Base-by-base conservation (phyloP, 2,888 invertebrate species). In the Electrophaes corylata region DNA sequence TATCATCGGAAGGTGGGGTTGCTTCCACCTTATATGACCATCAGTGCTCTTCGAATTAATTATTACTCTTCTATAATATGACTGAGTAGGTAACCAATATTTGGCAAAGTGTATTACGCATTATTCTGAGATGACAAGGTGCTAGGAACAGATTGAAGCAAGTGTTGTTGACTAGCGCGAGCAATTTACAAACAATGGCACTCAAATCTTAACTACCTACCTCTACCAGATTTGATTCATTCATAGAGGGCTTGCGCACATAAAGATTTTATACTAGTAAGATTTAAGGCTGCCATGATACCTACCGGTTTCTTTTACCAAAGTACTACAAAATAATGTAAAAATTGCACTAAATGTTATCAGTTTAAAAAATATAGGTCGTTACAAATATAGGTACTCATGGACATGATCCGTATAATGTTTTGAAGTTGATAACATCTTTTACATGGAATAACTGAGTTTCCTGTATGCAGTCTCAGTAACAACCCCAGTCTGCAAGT, bases 101-200 rank as follows among this genome's bases (percentile, higher is more conserved):
- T 79, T 80, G 76, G 79, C 76, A 78, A 68, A 61, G 66, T 37
- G 16, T 41, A 11, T 14, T 40, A 50, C 12, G 40, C 44, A 55
- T 39, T 11, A 50, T 16, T 49, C 18, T 26, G 26, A 44, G 19
- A 26, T 16, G 53, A 59, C 31, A 51, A 54, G 54, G 19, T 33
- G 31, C 31, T 35, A 41, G 23, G 33, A 44, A 59, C 41, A 39
- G 55, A 49, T 51, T 46, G 33, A 14, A 48, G 39, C 58, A 39
- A 50, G 56, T 53, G 33, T 6, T 50, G 44, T 41, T 45, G 53
- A 50, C 31, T 41, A 33, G 40, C 18, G 26, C 18, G 29, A 18
- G 18, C 20, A 41, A 43, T 35, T 29, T 23, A 52, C 18, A 33
- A 41, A 41, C 16, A 50, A 33, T 40, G 10, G 31, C 6, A 43